A percentile compares a stretch with the other conserved stretches of the same genome.
These are phyloP conservation scores for Arrhopalites spinosus DNA, from an alignment of 2,888 invertebrate genomes.

Conservation along the genomic window DNA sequence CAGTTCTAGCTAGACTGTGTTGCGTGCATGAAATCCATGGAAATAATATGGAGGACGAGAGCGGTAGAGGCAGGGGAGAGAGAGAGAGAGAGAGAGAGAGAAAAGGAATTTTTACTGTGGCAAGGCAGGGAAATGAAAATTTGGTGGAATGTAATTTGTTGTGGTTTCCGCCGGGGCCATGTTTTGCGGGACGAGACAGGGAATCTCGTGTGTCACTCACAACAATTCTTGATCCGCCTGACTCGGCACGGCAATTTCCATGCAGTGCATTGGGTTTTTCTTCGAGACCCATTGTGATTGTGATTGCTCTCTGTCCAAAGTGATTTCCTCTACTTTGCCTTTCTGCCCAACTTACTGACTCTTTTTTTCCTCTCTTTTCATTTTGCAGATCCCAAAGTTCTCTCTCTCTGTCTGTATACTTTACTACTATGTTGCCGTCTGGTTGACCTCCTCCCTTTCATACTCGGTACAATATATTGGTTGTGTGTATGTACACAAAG, in stretches of 20 bases:
- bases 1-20: constrained; percentile 24
- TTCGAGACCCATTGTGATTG: constrained; percentile 18
- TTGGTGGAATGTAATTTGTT: constrained; percentile 53
- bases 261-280: constrained; percentile 37
- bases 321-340: constrained; percentile 26
- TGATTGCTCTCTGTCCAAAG: constrained; percentile 36
- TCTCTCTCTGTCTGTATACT: constrained; percentile 1
- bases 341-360: constrained; percentile 3
- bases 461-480: too few relatives aligned
- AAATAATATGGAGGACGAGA: neutral
- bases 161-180: constrained; percentile 45
- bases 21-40: constrained; percentile 24
- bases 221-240: constrained; percentile 25
- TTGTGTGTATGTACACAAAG: neutral
- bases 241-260: constrained; percentile 43
- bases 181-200: constrained; percentile 29
- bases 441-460: neutral
- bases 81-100: constrained; percentile 15
- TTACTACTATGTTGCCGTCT: neutral
- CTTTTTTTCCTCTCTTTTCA: neutral
- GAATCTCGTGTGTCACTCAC: constrained; percentile 38
- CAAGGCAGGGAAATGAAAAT: constrained; percentile 40
- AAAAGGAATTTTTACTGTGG: constrained; percentile 36
- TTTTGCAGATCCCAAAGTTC: neutral
- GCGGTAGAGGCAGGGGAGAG: constrained; percentile 8